These are phyloP conservation scores for Chaetogeoica ovagalla DNA, from an alignment of 2,888 invertebrate species.

Conservation along the genomic window DNA sequence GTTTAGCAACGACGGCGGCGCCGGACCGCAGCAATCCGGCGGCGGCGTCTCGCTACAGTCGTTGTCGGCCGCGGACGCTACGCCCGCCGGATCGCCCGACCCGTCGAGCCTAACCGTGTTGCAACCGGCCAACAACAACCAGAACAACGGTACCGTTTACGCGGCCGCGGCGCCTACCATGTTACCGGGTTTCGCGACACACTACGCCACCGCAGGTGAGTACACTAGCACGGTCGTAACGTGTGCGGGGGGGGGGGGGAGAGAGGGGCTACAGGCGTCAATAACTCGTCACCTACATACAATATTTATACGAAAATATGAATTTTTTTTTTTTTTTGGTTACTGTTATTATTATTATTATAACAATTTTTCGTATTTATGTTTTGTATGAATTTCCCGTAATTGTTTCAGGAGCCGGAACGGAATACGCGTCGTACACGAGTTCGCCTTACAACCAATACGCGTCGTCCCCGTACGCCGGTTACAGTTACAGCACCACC, in stretches of 20 bases:
- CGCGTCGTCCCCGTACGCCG: conserved; percentile 70
- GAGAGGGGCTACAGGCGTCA: no score
- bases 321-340: no score
- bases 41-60: conserved; percentile 63
- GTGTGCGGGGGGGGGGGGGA: no score
- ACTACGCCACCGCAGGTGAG: conserved; percentile 58
- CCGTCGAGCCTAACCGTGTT: conserved; percentile 63
- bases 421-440: conserved; percentile 68
- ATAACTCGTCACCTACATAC: no score
- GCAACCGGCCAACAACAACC: conserved; percentile 59
- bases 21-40: conserved; percentile 60
- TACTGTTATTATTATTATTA: no score
- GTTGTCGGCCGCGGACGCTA: conserved; percentile 60
- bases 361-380: no score
- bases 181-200: conserved; percentile 58
- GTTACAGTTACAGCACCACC: conserved; percentile 58
- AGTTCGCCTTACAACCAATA: conserved; percentile 77
- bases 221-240: background rate
- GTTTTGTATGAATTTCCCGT: no score
- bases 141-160: conserved; percentile 56
- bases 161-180: conserved; percentile 56
- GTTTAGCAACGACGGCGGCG: conserved; percentile 60
- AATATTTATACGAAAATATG: no score
- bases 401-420: conserved; percentile 64
- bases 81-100: conserved; percentile 58